Conservation (phyloP, 2,113 vertebrate genomes). For the Chlorocebus sabaeus region DNA sequence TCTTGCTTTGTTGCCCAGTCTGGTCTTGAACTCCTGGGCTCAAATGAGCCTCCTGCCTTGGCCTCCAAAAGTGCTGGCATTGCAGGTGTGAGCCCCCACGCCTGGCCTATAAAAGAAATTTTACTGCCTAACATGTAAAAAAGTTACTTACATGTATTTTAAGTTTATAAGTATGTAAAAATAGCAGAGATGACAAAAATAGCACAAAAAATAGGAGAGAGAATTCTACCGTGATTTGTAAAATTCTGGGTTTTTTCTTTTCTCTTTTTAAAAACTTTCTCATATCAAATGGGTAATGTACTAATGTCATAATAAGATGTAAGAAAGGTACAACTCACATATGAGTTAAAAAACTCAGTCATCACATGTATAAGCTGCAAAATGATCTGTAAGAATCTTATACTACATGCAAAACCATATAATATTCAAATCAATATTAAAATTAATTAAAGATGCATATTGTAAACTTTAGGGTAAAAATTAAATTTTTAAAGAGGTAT, state of each 20-base stretch:
- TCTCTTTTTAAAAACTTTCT: neutral
- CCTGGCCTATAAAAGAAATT: neutral
- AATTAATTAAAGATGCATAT: neutral
- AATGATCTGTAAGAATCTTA: neutral
- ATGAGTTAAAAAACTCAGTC: neutral
- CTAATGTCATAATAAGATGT: neutral
- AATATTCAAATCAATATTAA: neutral
- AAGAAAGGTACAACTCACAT: neutral
- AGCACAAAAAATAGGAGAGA: neutral
- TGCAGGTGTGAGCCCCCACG: too few relatives aligned
- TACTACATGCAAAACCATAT: neutral
- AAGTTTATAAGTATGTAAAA: neutral
- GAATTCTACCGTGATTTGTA: neutral
- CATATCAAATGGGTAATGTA: neutral
- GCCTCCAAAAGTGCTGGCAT: too few relatives aligned
- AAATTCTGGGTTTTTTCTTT: neutral
- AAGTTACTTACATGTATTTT: neutral
- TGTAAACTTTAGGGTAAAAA: neutral
- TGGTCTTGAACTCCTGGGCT: too few relatives aligned
- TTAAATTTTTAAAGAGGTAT: neutral
- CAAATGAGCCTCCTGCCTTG: too few relatives aligned
- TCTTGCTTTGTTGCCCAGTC: too few relatives aligned
- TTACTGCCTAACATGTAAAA: neutral
- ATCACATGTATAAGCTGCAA: neutral
- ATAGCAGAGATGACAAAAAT: neutral